A percentile compares a stretch with the other conserved stretches of the same genome.
Evolutionary conservation across 2,797 vertebrate genomes (phyloP).

Genomic region (Anguilla megastoma): DNA sequence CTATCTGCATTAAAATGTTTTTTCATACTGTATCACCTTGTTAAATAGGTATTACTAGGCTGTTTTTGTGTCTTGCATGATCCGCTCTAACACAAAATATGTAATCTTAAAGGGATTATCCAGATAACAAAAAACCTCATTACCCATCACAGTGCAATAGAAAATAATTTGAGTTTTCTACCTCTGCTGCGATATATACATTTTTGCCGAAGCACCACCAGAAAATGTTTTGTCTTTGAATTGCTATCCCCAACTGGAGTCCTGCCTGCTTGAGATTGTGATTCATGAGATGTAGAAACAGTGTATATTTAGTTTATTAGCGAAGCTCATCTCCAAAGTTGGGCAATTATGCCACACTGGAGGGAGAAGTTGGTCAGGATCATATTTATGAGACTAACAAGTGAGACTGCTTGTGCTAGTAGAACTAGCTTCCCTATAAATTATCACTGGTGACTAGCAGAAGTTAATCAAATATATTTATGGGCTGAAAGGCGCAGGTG

Average conservation of each 20-base stretch:
- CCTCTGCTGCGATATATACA: too few species aligned
- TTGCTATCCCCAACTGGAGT: not conserved
- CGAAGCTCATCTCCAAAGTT: not conserved
- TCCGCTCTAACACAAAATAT: not conserved
- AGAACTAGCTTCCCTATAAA: not conserved
- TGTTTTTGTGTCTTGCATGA: not conserved
- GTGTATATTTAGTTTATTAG: not conserved
- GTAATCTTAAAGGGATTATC: not conserved
- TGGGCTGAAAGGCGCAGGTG: not conserved
- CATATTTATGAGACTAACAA: not conserved
- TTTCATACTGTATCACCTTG: not conserved
- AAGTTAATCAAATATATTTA: conserved; percentile 4
- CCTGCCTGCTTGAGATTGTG: not conserved
- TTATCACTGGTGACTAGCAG: not conserved
- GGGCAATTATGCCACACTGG: not conserved
- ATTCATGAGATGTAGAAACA: not conserved
- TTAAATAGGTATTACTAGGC: not conserved
- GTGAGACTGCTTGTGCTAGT: not conserved
- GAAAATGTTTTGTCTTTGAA: not conserved
- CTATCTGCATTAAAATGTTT: too few species aligned
- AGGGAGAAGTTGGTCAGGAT: not conserved
- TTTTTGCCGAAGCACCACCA: not conserved
- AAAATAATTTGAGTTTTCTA: too few species aligned
- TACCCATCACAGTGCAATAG: too few species aligned
- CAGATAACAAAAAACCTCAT: not conserved